A percentile compares a stretch with the other conserved stretches of the same genome.
Conservation (phyloP, 2,113 vertebrate species). For the Alces alces region DNA sequence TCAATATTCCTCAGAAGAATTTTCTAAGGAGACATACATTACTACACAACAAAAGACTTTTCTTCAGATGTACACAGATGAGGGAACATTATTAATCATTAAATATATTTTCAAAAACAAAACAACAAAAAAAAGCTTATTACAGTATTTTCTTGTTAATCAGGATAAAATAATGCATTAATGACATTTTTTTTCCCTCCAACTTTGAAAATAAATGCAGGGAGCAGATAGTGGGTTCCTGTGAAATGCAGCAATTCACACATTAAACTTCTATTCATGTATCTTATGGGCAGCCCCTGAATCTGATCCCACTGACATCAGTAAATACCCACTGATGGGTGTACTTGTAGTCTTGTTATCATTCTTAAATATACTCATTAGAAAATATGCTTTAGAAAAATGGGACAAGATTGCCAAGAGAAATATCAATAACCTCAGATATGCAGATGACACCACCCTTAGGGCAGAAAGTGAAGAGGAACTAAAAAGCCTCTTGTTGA, state of each 20-base stretch:
- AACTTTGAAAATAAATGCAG: not conserved
- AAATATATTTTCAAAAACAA: not conserved
- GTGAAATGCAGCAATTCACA: not conserved
- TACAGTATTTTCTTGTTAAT: not conserved
- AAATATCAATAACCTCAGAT: no score
- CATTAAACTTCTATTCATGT: not conserved
- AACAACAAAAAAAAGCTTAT: not conserved
- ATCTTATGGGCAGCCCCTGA: not conserved
- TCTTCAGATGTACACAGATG: not conserved
- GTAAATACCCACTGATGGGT: not conserved
- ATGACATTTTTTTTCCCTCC: not conserved
- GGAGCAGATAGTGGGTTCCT: not conserved
- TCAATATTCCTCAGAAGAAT: not conserved
- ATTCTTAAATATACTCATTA: not conserved
- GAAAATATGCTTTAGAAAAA: not conserved
- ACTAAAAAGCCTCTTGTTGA: no score
- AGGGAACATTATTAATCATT: not conserved
- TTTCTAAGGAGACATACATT: not conserved
- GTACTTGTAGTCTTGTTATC: not conserved
- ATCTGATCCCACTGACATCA: not conserved
- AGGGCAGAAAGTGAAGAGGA: no score
- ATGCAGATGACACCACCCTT: no score
- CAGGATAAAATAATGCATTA: not conserved
- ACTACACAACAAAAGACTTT: not conserved
- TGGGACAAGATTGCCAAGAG: not conserved